These are phyloP conservation scores for Cassiopea andromeda DNA, from an alignment of 30 jellyfish, hydroid and myxozoan species.

Conservation along the genomic window DNA sequence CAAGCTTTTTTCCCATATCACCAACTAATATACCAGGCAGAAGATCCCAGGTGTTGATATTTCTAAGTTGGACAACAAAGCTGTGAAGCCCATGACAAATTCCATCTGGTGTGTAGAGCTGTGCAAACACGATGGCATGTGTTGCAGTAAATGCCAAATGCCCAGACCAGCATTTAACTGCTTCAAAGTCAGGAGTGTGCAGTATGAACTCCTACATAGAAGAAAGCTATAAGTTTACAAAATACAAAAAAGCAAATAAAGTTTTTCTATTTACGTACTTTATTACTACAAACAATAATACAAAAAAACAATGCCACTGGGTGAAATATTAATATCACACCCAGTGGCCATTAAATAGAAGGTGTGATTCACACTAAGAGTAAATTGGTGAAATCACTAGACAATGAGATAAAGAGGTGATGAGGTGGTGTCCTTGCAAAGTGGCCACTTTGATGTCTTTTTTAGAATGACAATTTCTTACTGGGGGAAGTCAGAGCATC, in stretches of 20 bases:
- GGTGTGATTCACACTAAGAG: too few relatives aligned
- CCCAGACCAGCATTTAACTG: constrained; percentile 98
- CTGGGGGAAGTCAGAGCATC: too few relatives aligned
- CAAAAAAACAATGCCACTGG: too few relatives aligned
- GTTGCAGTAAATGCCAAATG: constrained; percentile 90
- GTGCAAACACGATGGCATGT: constrained; percentile 93
- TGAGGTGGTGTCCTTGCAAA: too few relatives aligned
- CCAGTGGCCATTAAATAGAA: too few relatives aligned
- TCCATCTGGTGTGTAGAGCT: constrained; percentile 99
- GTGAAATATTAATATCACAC: too few relatives aligned
- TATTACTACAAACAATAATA: too few relatives aligned
- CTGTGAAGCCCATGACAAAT: constrained; percentile 93
- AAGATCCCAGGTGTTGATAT: constrained; percentile 48
- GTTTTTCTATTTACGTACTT: too few relatives aligned
- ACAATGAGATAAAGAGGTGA: too few relatives aligned
- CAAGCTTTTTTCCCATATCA: constrained; percentile 95
- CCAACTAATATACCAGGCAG: constrained; percentile 94
- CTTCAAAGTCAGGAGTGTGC: constrained; percentile 90
- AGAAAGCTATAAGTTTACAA: background rate
- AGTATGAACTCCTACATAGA: constrained; percentile 83
- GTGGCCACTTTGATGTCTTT: too few relatives aligned
- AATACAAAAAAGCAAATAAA: background rate
- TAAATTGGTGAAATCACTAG: too few relatives aligned
- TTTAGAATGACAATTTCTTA: too few relatives aligned
- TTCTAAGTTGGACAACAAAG: constrained; percentile 82